These are phyloP conservation scores for Dryobates pubescens DNA, from an alignment of 2,797 vertebrate species.

Conservation along the genomic window DNA sequence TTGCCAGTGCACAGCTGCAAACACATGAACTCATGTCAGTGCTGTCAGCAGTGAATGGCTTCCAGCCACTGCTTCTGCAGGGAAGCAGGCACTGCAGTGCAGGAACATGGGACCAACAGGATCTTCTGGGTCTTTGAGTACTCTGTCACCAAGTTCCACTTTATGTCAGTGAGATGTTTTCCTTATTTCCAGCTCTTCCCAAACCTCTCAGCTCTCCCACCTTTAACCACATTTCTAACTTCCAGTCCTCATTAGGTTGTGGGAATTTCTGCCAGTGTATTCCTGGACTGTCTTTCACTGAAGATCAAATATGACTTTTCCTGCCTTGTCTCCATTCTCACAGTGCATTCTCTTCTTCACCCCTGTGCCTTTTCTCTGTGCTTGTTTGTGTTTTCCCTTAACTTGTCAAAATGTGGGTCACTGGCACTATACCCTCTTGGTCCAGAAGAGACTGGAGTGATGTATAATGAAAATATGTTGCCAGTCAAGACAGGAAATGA, in stretches of 20 bases:
- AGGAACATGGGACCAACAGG: neutral
- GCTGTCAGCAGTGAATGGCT: fast-evolving
- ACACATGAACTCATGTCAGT: fast-evolving
- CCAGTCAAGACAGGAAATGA: neutral
- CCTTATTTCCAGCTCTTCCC: neutral
- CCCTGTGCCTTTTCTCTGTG: neutral
- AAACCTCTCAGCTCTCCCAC: neutral
- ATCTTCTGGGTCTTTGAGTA: neutral
- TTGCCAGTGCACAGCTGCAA: neutral
- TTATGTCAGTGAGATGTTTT: neutral
- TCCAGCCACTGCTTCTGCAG: neutral
- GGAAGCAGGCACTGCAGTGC: neutral
- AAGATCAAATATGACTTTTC: neutral
- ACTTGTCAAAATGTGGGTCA: neutral
- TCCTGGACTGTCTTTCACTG: neutral
- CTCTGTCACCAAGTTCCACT: neutral
- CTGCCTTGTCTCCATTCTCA: neutral
- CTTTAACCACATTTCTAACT: neutral
- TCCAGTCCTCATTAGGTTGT: neutral
- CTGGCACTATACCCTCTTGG: neutral
- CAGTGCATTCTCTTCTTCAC: neutral
- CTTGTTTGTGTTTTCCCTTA: neutral
- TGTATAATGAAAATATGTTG: neutral
- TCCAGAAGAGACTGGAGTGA: neutral
- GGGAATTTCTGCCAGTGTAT: neutral